Base-by-base conservation (phyloP, 2,113 vertebrate species). In the Anoura caudifer region DNA sequence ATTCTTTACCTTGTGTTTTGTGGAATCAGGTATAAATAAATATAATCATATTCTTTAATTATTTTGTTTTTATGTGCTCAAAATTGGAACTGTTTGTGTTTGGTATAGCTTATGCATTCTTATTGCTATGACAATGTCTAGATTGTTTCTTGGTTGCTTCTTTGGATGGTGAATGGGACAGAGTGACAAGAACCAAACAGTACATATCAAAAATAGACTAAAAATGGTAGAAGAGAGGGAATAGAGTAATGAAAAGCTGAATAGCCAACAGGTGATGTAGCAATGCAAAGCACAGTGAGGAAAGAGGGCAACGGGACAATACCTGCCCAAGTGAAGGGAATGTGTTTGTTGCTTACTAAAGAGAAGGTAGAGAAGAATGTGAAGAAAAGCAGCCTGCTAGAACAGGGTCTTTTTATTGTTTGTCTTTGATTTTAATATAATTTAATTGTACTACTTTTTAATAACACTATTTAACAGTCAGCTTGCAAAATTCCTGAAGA, bases 21-120 rank as follows among this genome's bases (percentile, higher is more conserved):
- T 5, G 50, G 59, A 97, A 43, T 31, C 82, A 89, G 45, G n/a
- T 45, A 73, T 43, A 93, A 65, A 90, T 15, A 85, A 87, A 96
- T 88, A 59, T 20, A 91, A 54, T 61, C 8, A 24, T 75, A 77
- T 61, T 73, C n/a, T 73, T 94, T 65, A 70, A 67, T 73, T 63
- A 69, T 79, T 95, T 77, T 85, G 26, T 65, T 80, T 65, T 73
- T 65, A 84, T 22, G 45, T 13, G 52, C 82, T 63, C 0, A 3
- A 36, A 92, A 79, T 7, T 24, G 41, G n/a, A 94, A 31, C 67
- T 63, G 31, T 41, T 47, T 20, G 3, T 65, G 17, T 72, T 11
- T 19, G 65, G 52, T 36, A 93, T 63, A 67, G 33, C 28, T 79
- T 65, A 75, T 22, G 54, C 28, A 36, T 69, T 61, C 61, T 73